Conservation (phyloP, 2,797 vertebrate species). For the Huso huso region DNA sequence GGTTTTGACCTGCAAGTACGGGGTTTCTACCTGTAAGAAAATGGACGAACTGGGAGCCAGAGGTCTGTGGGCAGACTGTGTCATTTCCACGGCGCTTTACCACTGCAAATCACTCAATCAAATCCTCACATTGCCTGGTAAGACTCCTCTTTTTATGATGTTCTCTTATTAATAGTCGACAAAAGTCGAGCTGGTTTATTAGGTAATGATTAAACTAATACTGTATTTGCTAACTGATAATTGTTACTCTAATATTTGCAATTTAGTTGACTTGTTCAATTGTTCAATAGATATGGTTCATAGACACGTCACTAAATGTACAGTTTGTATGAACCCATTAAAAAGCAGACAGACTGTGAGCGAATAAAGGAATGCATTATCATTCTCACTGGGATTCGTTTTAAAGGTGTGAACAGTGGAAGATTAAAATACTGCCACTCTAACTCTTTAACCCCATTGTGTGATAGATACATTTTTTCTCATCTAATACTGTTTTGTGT, state of each 20-base stretch:
- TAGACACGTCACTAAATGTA: too few species aligned
- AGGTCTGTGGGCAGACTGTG: constrained; percentile 89
- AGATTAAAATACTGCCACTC: neutral
- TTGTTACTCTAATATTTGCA: neutral
- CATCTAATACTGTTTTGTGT: too few species aligned
- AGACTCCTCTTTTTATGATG: constrained; percentile 16
- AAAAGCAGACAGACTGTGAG: too few species aligned
- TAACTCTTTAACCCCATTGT: too few species aligned
- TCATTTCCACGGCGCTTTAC: constrained; percentile 78
- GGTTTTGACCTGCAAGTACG: constrained; percentile 87
- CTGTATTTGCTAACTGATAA: too few species aligned
- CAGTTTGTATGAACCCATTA: too few species aligned
- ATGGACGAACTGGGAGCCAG: constrained; percentile 84
- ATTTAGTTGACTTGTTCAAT: too few species aligned
- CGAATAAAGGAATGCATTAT: constrained; percentile 15
- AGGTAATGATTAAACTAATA: too few species aligned
- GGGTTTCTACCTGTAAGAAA: constrained; percentile 75
- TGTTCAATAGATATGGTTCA: too few species aligned
- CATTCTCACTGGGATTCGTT: neutral
- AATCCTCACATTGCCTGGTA: constrained; percentile 86
- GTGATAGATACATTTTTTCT: too few species aligned
- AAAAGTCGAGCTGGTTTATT: neutral
- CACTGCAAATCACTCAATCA: constrained; percentile 86
- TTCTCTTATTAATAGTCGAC: neutral
- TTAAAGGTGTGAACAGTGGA: too few species aligned